Evolutionary conservation across 1,140 invertebrate species (phyloP), one percentile per base, ranked within the genome.

Genomic region (Bombus superbus): DNA sequence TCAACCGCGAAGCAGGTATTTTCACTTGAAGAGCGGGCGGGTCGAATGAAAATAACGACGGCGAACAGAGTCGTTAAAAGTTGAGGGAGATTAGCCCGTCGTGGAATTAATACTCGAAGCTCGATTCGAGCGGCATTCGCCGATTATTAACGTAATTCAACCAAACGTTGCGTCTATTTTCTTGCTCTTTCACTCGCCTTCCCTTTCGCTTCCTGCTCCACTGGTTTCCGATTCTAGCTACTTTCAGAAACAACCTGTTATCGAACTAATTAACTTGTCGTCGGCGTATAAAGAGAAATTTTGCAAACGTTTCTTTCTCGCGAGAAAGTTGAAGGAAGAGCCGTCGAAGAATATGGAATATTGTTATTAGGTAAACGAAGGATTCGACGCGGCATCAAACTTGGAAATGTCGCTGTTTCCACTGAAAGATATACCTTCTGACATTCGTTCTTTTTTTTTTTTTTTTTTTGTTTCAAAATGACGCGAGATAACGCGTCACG

Each of bases 41-140:
- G 28, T 71, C 38, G 69, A 71, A 28, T 42, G 69, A 71, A 71
- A 71, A 71, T 71, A 71, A 40, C 44, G 68, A 25, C 10, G 38
- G 68, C 3, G 9, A 40, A 25, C 68, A 11, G 44, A 69, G 77
- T 87, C 78, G 89, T 90, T 87, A 87, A 90, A 89, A 89, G 88
- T 90, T 87, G 78, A 85, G 72, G 69, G 81, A n/a, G 86, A 87
- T 89, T 89, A 85, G 69, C 47, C 32, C 3, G 66, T 57, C 53
- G 53, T 35, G 53, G 44, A 66, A 62, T 85, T 85, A 85, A 86
- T 78, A 85, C 73, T 87, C 64, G 71, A 81, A 78, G 81, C 78
- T 89, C 85, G 84, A 89, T 89, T 82, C 86, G 72, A 83, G 57
- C 38, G 53, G 28, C 57, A 11, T 8, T 6, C 62, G 42, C 66